Percentiles rank a stretch among this genome's conserved stretches.
Evolutionary conservation across 2,888 invertebrate genomes (phyloP).

Genomic region (Mythimna lalbum): DNA sequence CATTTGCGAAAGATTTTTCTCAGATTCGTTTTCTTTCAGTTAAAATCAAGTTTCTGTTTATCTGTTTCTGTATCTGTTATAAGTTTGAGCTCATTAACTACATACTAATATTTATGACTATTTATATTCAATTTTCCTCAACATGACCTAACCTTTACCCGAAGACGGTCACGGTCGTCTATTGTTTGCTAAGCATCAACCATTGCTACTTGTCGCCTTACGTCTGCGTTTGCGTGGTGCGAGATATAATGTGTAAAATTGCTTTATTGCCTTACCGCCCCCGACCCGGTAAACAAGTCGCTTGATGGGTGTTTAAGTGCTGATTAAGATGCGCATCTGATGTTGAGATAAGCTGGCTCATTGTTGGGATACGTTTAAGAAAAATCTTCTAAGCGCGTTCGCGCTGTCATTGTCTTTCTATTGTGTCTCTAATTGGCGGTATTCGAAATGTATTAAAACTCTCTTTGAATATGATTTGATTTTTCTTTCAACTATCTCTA

Average conservation of each 20-base stretch:
- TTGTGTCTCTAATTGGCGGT: too few relatives aligned
- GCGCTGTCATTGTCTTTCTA: too few relatives aligned
- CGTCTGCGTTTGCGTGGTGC: slow-evolving; percentile 13
- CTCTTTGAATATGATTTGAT: too few relatives aligned
- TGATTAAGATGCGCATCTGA: slow-evolving; percentile 41
- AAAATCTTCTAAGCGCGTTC: too few relatives aligned
- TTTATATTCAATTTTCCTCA: neutral
- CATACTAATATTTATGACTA: neutral
- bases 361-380: neutral
- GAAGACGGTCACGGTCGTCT: slow-evolving; percentile 61
- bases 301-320: slow-evolving; percentile 27
- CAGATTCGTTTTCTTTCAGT: neutral
- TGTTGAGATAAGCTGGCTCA: slow-evolving; percentile 5
- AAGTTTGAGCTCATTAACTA: neutral
- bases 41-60: too few relatives aligned
- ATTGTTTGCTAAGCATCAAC: slow-evolving; percentile 70
- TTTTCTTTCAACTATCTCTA: too few relatives aligned
- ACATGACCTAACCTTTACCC: slow-evolving; percentile 16
- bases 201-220: slow-evolving; percentile 24
- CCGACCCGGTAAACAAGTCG: slow-evolving; percentile 35
- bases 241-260: slow-evolving; percentile 27
- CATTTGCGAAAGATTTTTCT: neutral
- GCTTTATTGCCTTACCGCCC: slow-evolving; percentile 40
- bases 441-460: too few relatives aligned
- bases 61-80: too few relatives aligned